Evolutionary conservation across 2,888 invertebrate genomes (phyloP).

Genomic region (Drosophila merina): DNA sequence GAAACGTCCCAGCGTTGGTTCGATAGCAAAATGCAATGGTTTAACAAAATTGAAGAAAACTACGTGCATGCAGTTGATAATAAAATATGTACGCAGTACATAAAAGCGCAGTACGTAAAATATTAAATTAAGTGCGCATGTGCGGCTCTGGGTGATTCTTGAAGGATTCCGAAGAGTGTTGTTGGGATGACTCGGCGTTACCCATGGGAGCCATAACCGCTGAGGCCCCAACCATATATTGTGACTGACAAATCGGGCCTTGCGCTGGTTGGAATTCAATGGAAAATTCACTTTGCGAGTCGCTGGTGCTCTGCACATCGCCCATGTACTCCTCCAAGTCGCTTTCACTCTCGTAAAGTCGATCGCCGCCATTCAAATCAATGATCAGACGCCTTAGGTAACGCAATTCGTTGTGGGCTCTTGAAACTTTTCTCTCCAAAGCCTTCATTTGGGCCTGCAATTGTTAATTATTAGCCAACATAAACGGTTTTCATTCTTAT

Average conservation of each 20-base stretch:
- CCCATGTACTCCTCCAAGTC: constrained; percentile 60
- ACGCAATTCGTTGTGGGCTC: constrained; percentile 60
- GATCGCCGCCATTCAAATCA: constrained; percentile 45
- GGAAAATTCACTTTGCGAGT: background rate
- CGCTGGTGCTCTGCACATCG: constrained; percentile 21
- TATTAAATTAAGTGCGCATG: background rate
- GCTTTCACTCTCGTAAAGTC: constrained; percentile 56
- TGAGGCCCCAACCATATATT: background rate
- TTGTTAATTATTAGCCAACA: background rate
- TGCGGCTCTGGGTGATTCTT: background rate
- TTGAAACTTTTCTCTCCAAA: constrained; percentile 59
- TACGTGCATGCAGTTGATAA: constrained; percentile 23
- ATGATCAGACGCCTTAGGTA: constrained; percentile 51
- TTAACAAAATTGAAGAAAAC: constrained; percentile 22
- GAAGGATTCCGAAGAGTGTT: background rate
- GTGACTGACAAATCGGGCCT: background rate
- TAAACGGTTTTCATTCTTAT: background rate
- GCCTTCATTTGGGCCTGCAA: constrained; percentile 56
- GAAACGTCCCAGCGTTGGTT: constrained; percentile 16
- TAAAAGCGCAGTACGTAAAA: background rate
- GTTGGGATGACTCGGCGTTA: background rate
- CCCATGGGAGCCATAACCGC: background rate
- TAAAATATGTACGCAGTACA: background rate
- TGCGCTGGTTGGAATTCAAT: background rate
- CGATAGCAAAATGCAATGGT: constrained; percentile 6